Evolutionary conservation across 2,888 invertebrate species (phyloP).

Genomic region (Sepioteuthis lessoniana): DNA sequence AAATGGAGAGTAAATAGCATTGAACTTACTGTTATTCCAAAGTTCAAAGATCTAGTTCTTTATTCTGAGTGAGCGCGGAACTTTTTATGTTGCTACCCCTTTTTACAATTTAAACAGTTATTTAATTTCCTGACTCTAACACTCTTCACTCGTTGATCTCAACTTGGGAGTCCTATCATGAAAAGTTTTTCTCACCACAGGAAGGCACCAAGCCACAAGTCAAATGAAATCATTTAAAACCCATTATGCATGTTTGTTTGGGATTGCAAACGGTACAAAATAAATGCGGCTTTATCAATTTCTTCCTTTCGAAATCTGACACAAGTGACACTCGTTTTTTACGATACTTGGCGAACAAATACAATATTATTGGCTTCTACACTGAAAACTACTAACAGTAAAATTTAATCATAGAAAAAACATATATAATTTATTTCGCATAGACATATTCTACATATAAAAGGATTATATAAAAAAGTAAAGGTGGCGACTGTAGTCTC

Average conservation of each 20-base stretch:
- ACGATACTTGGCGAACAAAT: background rate
- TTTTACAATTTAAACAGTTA: conserved; percentile 18
- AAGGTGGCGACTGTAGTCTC: too few species aligned
- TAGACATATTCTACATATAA: too few species aligned
- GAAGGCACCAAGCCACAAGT: background rate
- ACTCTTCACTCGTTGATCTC: background rate
- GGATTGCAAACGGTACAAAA: background rate
- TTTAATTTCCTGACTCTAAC: background rate
- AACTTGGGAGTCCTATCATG: background rate
- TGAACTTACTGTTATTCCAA: background rate
- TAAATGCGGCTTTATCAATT: background rate
- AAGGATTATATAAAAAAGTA: too few species aligned
- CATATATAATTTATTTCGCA: too few species aligned
- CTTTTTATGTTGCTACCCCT: background rate
- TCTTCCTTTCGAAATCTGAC: background rate
- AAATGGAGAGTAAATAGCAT: background rate
- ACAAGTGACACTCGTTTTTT: background rate
- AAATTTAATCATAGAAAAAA: too few species aligned
- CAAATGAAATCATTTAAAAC: background rate
- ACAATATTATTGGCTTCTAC: too few species aligned
- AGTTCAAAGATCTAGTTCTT: background rate
- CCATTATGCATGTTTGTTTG: background rate
- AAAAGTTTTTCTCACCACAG: background rate
- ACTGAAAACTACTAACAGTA: too few species aligned
- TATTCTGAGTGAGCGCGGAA: background rate